These are phyloP conservation scores for Cephus nigrinus DNA, from an alignment of 2,888 invertebrate genomes.

Conservation along the genomic window DNA sequence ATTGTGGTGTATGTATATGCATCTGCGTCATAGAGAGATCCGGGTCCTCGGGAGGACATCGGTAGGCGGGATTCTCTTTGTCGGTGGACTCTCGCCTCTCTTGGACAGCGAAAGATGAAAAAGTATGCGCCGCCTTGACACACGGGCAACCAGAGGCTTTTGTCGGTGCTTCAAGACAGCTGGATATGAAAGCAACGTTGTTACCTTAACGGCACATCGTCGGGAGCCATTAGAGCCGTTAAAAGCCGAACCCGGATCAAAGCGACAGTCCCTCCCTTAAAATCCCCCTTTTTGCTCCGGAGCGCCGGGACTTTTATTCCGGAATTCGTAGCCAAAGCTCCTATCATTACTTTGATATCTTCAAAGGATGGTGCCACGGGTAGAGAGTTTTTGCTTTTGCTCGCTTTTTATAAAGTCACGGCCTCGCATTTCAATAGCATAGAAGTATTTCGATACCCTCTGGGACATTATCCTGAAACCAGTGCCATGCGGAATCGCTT, in stretches of 20 bases:
- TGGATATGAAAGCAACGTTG: conserved; percentile 8
- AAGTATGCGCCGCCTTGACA: not conserved
- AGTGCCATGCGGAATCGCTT: not conserved
- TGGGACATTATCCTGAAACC: not conserved
- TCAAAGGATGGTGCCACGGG: not conserved
- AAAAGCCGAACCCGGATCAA: conserved; percentile 4
- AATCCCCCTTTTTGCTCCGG: not conserved
- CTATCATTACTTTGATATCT: conserved; percentile 4
- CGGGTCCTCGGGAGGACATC: not conserved
- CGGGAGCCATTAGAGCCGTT: conserved; percentile 1
- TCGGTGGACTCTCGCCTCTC: conserved; percentile 1
- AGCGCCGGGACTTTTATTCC: conserved; percentile 2
- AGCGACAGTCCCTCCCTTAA: not conserved
- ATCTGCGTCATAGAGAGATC: not conserved
- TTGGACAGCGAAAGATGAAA: conserved; percentile 1
- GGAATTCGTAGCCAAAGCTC: conserved; percentile 1
- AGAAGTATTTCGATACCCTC: not conserved
- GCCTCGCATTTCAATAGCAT: not conserved
- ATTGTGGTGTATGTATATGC: not conserved
- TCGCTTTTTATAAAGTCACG: not conserved
- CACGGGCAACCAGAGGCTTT: not conserved
- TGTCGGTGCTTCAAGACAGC: conserved; percentile 5
- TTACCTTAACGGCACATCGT: conserved; percentile 8
- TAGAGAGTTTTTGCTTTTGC: not conserved
- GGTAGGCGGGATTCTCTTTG: conserved; percentile 5